Evolutionary conservation across 2,113 vertebrate species (phyloP).

Genomic region (Plecotus auritus): DNA sequence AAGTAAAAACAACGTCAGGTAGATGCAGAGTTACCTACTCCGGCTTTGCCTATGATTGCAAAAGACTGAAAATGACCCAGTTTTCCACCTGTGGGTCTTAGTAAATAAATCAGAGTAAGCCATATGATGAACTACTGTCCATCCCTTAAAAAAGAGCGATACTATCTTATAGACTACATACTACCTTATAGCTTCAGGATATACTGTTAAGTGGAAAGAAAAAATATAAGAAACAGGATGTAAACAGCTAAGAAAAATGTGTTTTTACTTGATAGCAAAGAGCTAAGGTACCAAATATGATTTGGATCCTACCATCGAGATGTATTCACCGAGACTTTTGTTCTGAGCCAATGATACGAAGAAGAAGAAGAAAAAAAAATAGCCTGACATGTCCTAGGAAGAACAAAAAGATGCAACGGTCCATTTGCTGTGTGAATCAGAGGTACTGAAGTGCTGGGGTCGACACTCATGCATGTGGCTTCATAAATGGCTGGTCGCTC

Average conservation of each 20-base stretch:
- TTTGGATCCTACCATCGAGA: background rate
- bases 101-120: background rate
- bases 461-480: background rate
- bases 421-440: background rate
- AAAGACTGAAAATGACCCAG: background rate
- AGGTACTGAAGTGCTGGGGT: background rate
- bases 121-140: background rate
- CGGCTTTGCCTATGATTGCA: background rate
- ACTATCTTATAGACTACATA: background rate
- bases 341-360: background rate
- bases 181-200: background rate
- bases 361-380: background rate
- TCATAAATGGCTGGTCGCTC: background rate
- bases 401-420: background rate
- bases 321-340: background rate
- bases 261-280: background rate
- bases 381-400: background rate
- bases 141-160: background rate
- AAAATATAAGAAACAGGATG: background rate
- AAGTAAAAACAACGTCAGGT: background rate
- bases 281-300: background rate
- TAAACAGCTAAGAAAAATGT: background rate
- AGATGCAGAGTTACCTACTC: background rate
- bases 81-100: background rate
- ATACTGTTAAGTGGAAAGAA: background rate